Conservation (phyloP, 2,888 invertebrate species). For the Tiliacea aurago region DNA sequence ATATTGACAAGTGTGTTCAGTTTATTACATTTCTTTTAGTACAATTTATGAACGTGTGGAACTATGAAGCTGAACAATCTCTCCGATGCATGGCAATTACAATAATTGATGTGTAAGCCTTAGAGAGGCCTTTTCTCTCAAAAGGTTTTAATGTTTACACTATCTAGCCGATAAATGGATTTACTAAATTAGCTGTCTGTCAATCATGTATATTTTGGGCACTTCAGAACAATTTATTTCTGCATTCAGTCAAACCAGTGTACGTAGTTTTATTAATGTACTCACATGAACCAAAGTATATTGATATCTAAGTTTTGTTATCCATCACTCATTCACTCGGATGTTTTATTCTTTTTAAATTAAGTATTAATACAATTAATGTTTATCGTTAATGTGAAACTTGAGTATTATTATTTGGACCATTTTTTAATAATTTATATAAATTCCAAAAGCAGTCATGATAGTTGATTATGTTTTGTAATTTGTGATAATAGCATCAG, state of each 20-base stretch:
- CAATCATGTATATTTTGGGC: constrained; percentile 56
- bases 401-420: constrained; percentile 84
- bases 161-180: constrained; percentile 53
- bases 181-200: constrained; percentile 41
- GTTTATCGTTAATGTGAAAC: constrained; percentile 72
- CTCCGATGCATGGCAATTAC: constrained; percentile 48
- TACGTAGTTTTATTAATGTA: constrained; percentile 68
- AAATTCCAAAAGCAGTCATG: constrained; percentile 60
- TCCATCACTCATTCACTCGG: constrained; percentile 73
- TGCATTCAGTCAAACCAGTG: constrained; percentile 61
- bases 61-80: constrained; percentile 26
- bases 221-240: constrained; percentile 50
- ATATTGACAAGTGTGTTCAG: constrained; percentile 32
- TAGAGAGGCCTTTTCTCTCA: constrained; percentile 50
- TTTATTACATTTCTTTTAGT: constrained; percentile 23
- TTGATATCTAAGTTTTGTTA: constrained; percentile 75
- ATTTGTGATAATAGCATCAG: constrained; percentile 68
- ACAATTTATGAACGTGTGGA: constrained; percentile 15
- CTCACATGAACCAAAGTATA: constrained; percentile 86
- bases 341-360: constrained; percentile 73
- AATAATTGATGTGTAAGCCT: constrained; percentile 36
- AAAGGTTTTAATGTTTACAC: constrained; percentile 49
- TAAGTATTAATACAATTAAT: constrained; percentile 74
- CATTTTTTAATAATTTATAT: constrained; percentile 75
- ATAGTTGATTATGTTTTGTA: constrained; percentile 59